Evolutionary conservation across 2,113 vertebrate genomes (phyloP), one percentile per base, ranked within the genome.

Genomic region (Phyllopteryx taeniolatus): DNA sequence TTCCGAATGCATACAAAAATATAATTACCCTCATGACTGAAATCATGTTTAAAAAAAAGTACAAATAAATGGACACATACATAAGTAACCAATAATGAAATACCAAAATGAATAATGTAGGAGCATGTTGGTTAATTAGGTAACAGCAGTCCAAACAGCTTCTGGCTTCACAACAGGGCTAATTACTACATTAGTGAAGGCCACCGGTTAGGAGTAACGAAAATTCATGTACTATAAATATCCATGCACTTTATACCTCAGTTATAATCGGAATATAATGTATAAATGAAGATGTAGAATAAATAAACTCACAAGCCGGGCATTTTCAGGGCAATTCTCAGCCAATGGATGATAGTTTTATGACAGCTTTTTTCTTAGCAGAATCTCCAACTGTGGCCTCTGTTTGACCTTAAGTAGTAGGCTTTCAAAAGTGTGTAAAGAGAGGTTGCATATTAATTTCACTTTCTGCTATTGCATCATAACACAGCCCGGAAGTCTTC

Each of bases 191-290:
- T 88, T 86, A 85, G 76, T 75, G 70, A 70, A 64, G 65, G 67
- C 79, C 75, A 71, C 77, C 89, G 85, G 91, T 92, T 85, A 87
- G 77, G 74, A 89, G 87, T 78, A 88, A 89, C 47, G 71, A 87
- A 79, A 59, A 70, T 65, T 75, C 27, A 78, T 69, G 57, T 44
- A 5, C 27, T 46, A 19, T 15, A 33, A 57, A 70, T 66, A 80
- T 57, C 67, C 20, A 22, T 54, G 39, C 75, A 72, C 72, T 73
- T 76, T 67, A 78, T 20, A 82, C 57, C 65, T 73, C 62, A 61
- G 20, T 22, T 64, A n/a, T 56, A 33, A 51, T 65, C 5, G 1
- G 14, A 65, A 19, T 22, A 14, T n/a, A 39, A 8, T 62, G 15
- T 39, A 17, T 10, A 62, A 19, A 8, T 39, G 39, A 19, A n/a